phyloP scores from a whole-genome alignment of 2,888 invertebrate genomes.

The Athalia circularis region DNA sequence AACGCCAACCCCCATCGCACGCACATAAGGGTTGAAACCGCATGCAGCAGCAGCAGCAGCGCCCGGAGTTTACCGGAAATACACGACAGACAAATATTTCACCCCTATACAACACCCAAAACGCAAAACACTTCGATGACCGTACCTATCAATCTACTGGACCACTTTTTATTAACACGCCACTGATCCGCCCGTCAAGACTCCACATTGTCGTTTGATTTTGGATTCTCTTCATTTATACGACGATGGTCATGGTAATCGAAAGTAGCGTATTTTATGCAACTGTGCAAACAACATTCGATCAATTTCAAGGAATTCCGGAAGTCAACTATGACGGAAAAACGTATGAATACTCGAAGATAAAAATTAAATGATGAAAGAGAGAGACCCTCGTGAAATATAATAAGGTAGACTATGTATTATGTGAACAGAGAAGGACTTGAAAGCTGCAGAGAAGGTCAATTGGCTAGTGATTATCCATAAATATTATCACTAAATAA shows the following conservation, averaged over 20 bases:
- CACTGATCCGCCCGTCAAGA: background rate
- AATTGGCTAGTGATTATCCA: slow-evolving; percentile 17
- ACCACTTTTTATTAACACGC: slow-evolving; percentile 5
- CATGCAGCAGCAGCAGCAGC: slow-evolving; percentile 28
- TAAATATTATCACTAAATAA: slow-evolving; percentile 12
- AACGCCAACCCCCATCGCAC: slow-evolving; percentile 47
- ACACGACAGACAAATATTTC: slow-evolving; percentile 29
- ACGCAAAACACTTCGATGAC: slow-evolving; percentile 38
- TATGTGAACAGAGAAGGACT: background rate
- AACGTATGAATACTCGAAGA: too few relatives aligned
- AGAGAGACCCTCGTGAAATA: too few relatives aligned
- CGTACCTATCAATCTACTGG: slow-evolving; percentile 5
- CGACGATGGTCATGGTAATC: too few relatives aligned
- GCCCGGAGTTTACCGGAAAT: slow-evolving; percentile 31
- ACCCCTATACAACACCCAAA: slow-evolving; percentile 10
- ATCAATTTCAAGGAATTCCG: too few relatives aligned
- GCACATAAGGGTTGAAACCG: slow-evolving; percentile 44
- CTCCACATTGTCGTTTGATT: background rate
- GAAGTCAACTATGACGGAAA: too few relatives aligned
- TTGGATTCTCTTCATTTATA: too few relatives aligned
- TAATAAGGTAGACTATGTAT: background rate
- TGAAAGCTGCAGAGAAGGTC: background rate
- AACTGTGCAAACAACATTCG: too few relatives aligned
- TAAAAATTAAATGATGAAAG: background rate
- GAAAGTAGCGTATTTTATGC: too few relatives aligned